Conservation (phyloP, 2,113 vertebrate genomes). For the Malurus elegans region DNA sequence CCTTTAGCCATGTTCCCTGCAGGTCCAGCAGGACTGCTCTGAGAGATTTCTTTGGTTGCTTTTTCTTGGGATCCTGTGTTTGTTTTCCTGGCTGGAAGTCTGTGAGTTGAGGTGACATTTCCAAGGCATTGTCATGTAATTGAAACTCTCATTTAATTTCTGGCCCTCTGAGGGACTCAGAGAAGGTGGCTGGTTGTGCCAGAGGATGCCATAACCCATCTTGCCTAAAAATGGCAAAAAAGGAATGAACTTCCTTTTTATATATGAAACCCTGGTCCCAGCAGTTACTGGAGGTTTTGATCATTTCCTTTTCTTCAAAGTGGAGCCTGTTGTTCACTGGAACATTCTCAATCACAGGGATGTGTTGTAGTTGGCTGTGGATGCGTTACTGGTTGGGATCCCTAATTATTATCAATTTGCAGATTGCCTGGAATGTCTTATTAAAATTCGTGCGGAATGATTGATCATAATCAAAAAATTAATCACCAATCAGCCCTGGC, state of each 20-base stretch:
- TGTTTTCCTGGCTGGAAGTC: background rate
- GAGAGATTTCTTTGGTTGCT: background rate
- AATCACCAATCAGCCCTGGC: slow-evolving; percentile 73
- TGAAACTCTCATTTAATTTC: background rate
- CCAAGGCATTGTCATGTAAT: background rate
- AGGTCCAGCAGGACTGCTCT: background rate
- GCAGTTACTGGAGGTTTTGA: background rate
- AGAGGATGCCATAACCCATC: background rate
- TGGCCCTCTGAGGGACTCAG: accelerated
- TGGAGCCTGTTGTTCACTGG: background rate
- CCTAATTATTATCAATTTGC: slow-evolving; percentile 66
- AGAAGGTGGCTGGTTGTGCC: background rate
- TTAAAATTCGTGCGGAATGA: slow-evolving; percentile 57
- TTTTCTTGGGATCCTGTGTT: accelerated
- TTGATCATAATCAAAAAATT: slow-evolving; percentile 78
- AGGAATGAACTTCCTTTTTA: background rate
- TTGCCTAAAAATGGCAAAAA: background rate
- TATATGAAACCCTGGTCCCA: background rate
- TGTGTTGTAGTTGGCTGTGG: slow-evolving; percentile 7
- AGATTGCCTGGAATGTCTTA: slow-evolving; percentile 61
- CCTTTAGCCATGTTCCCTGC: background rate
- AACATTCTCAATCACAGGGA: background rate
- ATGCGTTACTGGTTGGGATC: background rate
- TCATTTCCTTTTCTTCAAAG: background rate
- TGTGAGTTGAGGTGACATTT: background rate